A percentile compares a stretch with the other conserved stretches of the same genome.
Evolutionary conservation across 2,888 invertebrate species (phyloP).

Genomic region (Chloromyia formosa): DNA sequence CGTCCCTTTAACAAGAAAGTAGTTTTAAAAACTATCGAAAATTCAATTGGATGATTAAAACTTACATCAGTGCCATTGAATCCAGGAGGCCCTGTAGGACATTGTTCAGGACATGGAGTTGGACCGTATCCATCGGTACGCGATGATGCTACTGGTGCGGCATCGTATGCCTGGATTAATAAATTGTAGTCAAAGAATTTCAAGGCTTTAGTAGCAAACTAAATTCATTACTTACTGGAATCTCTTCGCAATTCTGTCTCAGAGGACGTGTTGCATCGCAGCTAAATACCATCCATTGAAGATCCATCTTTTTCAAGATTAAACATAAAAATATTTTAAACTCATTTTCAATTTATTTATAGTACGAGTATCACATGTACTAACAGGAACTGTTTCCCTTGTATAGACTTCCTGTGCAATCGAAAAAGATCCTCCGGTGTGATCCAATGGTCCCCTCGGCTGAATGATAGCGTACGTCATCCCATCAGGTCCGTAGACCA

Average conservation of each 20-base stretch:
- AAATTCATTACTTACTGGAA: slow-evolving; percentile 69
- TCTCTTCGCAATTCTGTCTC: slow-evolving; percentile 79
- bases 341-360: slow-evolving; percentile 3
- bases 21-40: background rate
- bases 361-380: background rate
- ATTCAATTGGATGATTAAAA: background rate
- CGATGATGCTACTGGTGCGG: slow-evolving; percentile 31
- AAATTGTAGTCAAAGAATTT: too few species aligned
- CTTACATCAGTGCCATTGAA: slow-evolving; percentile 68
- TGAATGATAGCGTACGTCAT: slow-evolving; percentile 66
- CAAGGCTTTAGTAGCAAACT: too few species aligned
- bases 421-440: slow-evolving; percentile 70
- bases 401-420: slow-evolving; percentile 69
- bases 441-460: slow-evolving; percentile 71
- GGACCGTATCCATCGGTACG: slow-evolving; percentile 47
- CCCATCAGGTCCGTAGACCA: slow-evolving; percentile 60
- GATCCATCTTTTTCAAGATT: slow-evolving; percentile 87
- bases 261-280: slow-evolving; percentile 79
- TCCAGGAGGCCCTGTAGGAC: slow-evolving; percentile 72
- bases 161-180: slow-evolving; percentile 46
- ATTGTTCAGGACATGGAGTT: slow-evolving; percentile 59
- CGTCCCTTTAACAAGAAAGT: background rate
- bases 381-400: slow-evolving; percentile 69
- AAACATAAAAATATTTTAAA: background rate
- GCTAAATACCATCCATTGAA: slow-evolving; percentile 88